Evolutionary conservation across 2,113 vertebrate species (phyloP).

Genomic region (Caracal caracal): DNA sequence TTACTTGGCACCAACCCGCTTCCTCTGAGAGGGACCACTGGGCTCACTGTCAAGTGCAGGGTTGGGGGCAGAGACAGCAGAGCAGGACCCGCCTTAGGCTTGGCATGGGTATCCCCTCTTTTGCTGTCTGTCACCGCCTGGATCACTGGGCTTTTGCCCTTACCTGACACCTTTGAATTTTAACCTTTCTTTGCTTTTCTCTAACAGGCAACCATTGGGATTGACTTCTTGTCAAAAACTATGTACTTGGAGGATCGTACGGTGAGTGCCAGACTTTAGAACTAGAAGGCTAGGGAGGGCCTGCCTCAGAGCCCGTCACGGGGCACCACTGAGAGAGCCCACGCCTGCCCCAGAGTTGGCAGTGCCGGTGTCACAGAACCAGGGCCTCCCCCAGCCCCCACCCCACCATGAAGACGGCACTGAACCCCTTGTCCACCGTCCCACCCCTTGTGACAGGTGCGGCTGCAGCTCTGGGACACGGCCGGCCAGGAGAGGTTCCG

Average conservation of each 20-base stretch:
- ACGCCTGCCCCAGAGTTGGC: background rate
- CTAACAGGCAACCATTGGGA: conserved; percentile 94
- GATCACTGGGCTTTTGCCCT: background rate
- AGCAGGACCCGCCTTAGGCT: background rate
- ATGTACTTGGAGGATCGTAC: conserved; percentile 97
- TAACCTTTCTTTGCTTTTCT: conserved; percentile 49
- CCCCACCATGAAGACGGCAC: background rate
- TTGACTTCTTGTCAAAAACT: conserved; percentile 97
- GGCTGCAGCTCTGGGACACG: conserved; percentile 97
- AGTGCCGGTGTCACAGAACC: background rate
- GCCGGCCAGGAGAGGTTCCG: conserved; percentile 96
- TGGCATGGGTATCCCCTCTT: background rate
- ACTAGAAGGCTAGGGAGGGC: background rate
- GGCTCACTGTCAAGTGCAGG: background rate
- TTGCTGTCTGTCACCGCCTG: background rate
- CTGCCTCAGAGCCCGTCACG: background rate
- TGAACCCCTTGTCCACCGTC: background rate
- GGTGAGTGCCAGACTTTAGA: conserved; percentile 84
- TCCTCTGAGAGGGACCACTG: background rate
- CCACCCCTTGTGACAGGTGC: conserved; percentile 85
- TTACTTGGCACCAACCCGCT: background rate
- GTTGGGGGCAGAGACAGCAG: background rate
- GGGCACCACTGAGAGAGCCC: background rate
- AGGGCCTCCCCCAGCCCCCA: background rate
- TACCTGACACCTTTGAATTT: background rate